Conservation (phyloP, 2,113 vertebrate species). For the Macquaria ambigua region DNA sequence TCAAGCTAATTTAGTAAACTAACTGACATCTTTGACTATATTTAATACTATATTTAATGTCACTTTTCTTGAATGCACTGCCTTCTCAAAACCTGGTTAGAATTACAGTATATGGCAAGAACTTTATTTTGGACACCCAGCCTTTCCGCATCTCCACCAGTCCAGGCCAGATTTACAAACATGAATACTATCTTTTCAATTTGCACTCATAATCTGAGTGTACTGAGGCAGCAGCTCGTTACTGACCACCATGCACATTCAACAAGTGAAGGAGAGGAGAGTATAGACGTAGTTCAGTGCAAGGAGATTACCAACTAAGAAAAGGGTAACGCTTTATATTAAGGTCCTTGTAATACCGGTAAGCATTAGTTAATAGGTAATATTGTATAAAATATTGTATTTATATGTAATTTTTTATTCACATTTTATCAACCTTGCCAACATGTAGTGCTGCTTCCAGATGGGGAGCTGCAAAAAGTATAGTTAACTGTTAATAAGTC, state of each 20-base stretch:
- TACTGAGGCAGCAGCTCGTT: constrained; percentile 19
- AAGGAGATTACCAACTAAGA: neutral
- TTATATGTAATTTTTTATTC: no score
- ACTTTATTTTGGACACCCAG: neutral
- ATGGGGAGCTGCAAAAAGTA: no score
- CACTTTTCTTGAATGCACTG: neutral
- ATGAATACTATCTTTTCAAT: neutral
- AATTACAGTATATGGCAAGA: neutral
- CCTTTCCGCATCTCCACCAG: neutral
- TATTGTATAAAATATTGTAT: no score
- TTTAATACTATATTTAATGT: neutral
- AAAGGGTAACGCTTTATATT: neutral
- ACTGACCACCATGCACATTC: neutral
- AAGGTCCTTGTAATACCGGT: no score
- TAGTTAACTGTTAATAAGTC: neutral
- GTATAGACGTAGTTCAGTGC: neutral
- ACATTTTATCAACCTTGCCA: no score
- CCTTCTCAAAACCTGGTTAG: neutral
- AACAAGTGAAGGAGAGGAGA: neutral
- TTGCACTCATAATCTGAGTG: neutral
- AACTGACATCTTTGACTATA: neutral
- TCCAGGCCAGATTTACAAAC: neutral
- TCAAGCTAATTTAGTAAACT: neutral
- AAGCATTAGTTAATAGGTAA: no score
- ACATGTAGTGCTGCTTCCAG: no score